Percentiles rank a stretch among this genome's conserved stretches.
These are phyloP conservation scores for Periophthalmodon schlosseri DNA, from an alignment of 2,113 vertebrate species.

Conservation along the genomic window DNA sequence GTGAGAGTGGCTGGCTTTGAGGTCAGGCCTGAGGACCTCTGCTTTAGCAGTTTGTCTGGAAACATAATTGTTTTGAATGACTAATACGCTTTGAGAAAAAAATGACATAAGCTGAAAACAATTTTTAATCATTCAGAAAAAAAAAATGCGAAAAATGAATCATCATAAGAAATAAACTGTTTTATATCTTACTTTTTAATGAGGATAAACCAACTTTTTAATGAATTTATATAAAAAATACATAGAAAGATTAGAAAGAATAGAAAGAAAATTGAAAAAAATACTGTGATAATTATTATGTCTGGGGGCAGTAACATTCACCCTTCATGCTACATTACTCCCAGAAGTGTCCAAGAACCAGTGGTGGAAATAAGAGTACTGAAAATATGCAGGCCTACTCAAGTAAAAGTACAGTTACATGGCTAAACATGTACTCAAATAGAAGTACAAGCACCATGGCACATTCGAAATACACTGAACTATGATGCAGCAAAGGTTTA, in stretches of 20 bases:
- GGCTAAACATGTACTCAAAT: too few relatives aligned
- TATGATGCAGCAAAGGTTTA: too few relatives aligned
- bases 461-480: too few relatives aligned
- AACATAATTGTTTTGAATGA: conserved; percentile 1
- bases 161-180: too few relatives aligned
- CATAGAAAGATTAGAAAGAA: not conserved
- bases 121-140: not conserved
- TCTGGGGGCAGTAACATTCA: not conserved
- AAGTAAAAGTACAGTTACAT: too few relatives aligned
- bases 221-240: too few relatives aligned
- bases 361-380: not conserved
- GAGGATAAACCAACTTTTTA: too few relatives aligned
- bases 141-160: not conserved
- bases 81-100: not conserved
- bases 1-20: conserved; percentile 77
- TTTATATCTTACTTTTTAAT: too few relatives aligned
- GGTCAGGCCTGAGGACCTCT: conserved; percentile 72
- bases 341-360: not conserved
- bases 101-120: not conserved
- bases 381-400: not conserved
- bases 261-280: not conserved
- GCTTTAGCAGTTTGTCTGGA: conserved; percentile 73
- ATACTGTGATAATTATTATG: not conserved
- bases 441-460: too few relatives aligned
- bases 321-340: not conserved